Conservation (phyloP, 2,888 invertebrate genomes). For the Melanostoma scalare region DNA sequence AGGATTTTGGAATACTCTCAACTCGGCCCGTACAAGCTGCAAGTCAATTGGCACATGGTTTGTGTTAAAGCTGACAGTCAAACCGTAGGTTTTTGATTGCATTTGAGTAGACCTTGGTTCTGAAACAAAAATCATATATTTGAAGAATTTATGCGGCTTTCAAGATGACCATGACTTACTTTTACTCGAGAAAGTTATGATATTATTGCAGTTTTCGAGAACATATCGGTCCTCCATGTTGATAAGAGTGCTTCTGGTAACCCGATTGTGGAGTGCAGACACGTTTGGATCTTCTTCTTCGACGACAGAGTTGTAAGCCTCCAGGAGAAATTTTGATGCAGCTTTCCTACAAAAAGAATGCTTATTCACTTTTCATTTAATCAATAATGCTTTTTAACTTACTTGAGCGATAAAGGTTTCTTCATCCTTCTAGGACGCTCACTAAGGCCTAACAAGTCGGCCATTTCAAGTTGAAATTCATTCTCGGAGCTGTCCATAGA, state of each 20-base stretch:
- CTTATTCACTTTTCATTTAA: neutral
- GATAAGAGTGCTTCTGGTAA: slow-evolving; percentile 84
- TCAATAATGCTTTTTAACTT: slow-evolving; percentile 4
- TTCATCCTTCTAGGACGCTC: slow-evolving; percentile 86
- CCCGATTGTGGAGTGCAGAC: slow-evolving; percentile 77
- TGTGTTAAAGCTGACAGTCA: slow-evolving; percentile 92
- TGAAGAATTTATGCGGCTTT: neutral
- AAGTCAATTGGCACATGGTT: slow-evolving; percentile 92
- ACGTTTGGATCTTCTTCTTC: slow-evolving; percentile 78
- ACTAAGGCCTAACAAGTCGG: slow-evolving; percentile 92
- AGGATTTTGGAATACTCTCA: slow-evolving; percentile 88
- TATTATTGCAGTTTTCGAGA: slow-evolving; percentile 94
- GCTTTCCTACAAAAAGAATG: slow-evolving; percentile 81
- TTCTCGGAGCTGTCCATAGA: slow-evolving; percentile 40
- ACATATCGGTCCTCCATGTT: slow-evolving; percentile 90
- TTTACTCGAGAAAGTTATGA: slow-evolving; percentile 95
- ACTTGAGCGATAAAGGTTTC: slow-evolving; percentile 79
- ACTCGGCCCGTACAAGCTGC: slow-evolving; percentile 90
- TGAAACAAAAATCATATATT: neutral
- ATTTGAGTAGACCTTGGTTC: neutral
- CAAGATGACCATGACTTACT: slow-evolving; percentile 83
- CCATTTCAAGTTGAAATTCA: slow-evolving; percentile 84
- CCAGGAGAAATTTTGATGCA: slow-evolving; percentile 91
- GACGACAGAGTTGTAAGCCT: slow-evolving; percentile 91
- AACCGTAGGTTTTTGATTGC: neutral